Evolutionary conservation across 2,797 vertebrate species (phyloP), one percentile per base, ranked within the genome.

Genomic region (Hippoglossus hippoglossus): DNA sequence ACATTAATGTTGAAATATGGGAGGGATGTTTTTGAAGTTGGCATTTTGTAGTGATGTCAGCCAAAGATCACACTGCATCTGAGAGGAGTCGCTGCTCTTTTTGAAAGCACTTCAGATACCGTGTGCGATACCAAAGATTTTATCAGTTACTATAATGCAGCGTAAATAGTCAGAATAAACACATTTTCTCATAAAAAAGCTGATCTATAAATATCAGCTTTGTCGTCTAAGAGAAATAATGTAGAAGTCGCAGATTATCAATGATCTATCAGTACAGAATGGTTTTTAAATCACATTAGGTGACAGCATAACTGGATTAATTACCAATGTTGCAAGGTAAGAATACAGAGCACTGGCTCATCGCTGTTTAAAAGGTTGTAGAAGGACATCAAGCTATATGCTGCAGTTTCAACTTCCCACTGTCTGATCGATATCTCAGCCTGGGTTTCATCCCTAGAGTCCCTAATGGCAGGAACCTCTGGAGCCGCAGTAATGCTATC

Each of bases 401-500:
- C 95, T 97, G 94, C 89, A 94, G 95, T 97, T 98, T 96, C 95
- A 94, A 92, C 92, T 93, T 84, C 88, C 88, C 91, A 83, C 93
- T 94, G 91, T 91, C 93, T 93, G 96, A 97, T 99, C 96, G 92
- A 99, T 98, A 97, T 94, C 91, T 95, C 94, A 95, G 96, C 95
- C 96, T 94, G 93, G 94, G 94, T 97, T 99, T 97, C 96, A 96
- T 97, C 97, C 96, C 94, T 83, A 84, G 95, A 96, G 96, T 93
- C 95, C 85, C 93, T 97, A 97, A 98, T 97, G 95, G 95, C 96
- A 96, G 95, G 95, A 96, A 96, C 95, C 96, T 94, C 94, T 95
- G 94, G 95, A 97, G 96, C 95, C 93, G 90, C 92, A 93, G 96
- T 97, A 97, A 98, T 96, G 95, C 95, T 96, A 97, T 96, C 96